Evolutionary conservation across 2,888 invertebrate genomes (phyloP).

Genomic region (Sphaerophoria taeniata): DNA sequence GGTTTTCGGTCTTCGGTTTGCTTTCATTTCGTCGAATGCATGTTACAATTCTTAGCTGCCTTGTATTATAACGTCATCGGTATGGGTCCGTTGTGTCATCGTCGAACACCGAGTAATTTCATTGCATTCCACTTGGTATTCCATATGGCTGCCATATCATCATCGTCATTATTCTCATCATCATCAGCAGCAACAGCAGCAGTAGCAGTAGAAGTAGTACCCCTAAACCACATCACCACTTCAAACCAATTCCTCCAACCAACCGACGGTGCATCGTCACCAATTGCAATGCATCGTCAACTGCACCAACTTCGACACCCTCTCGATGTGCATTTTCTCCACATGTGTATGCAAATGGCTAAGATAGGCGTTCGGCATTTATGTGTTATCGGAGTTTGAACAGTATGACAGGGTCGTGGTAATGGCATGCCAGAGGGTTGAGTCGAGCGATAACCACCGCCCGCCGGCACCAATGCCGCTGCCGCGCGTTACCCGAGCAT

Average conservation of each 20-base stretch:
- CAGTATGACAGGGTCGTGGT: slow-evolving; percentile 43
- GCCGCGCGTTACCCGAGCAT: no score
- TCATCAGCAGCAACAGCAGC: slow-evolving; percentile 26
- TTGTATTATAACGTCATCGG: background rate
- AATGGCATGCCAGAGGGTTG: background rate
- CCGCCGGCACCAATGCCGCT: no score
- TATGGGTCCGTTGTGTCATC: slow-evolving; percentile 40
- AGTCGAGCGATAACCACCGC: no score
- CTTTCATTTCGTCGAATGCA: slow-evolving; percentile 39
- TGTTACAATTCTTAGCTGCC: slow-evolving; percentile 2
- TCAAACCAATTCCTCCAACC: slow-evolving; percentile 8
- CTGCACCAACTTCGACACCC: no score
- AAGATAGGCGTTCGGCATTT: slow-evolving; percentile 63
- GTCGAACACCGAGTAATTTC: slow-evolving; percentile 56
- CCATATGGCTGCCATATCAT: slow-evolving; percentile 66
- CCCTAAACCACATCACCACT: slow-evolving; percentile 25
- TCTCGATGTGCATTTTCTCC: slow-evolving; percentile 35
- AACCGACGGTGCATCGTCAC: slow-evolving; percentile 7
- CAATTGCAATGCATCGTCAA: no score
- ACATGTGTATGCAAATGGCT: slow-evolving; percentile 68
- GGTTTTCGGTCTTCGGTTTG: slow-evolving; percentile 17
- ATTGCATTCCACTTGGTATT: slow-evolving; percentile 69
- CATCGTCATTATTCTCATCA: no score
- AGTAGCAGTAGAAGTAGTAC: slow-evolving; percentile 11
- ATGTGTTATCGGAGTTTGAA: slow-evolving; percentile 65